phyloP scores from a whole-genome alignment of 2,113 vertebrate species.

The Planiliza haematocheilus region DNA sequence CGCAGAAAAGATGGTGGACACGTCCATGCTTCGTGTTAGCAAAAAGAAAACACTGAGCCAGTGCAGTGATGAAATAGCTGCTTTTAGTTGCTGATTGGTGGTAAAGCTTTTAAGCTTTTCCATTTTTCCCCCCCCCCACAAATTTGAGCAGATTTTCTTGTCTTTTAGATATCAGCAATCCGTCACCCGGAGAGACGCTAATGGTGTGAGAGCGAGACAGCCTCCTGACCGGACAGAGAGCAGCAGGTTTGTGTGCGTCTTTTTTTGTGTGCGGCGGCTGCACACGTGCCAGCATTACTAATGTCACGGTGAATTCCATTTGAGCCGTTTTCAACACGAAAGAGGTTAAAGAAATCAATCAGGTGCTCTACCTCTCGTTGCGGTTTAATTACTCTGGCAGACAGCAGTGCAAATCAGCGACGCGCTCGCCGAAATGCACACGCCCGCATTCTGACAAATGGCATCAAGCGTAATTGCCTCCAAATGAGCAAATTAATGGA shows the following conservation, averaged over 20 bases:
- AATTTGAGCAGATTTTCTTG: conserved; percentile 31
- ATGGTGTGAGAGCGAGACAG: conserved; percentile 35
- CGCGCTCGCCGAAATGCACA: conserved; percentile 36
- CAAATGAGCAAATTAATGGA: conserved; percentile 73
- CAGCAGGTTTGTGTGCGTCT: not conserved
- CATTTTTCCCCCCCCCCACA: conserved; percentile 12
- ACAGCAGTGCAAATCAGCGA: conserved; percentile 62
- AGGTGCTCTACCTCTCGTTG: conserved; percentile 36
- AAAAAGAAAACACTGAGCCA: conserved; percentile 21
- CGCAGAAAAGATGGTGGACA: not conserved
- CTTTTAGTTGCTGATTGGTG: not conserved
- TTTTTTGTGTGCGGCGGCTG: conserved; percentile 18
- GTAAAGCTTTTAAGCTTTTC: conserved; percentile 6
- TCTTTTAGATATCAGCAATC: conserved; percentile 43
- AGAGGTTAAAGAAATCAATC: conserved; percentile 66
- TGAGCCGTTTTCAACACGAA: conserved; percentile 49
- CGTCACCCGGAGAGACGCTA: conserved; percentile 31
- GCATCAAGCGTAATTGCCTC: conserved; percentile 67
- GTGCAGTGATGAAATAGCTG: not conserved
- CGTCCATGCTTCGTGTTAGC: not conserved
- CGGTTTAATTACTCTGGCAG: conserved; percentile 74
- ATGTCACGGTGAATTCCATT: conserved; percentile 48
- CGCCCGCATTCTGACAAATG: conserved; percentile 58
- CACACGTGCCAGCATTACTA: conserved; percentile 8
- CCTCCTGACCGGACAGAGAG: conserved; percentile 21